A percentile compares a stretch with the other conserved stretches of the same genome.
These are phyloP conservation scores for Oscheius sp. DNA, from an alignment of 2,888 invertebrate genomes.

Conservation along the genomic window DNA sequence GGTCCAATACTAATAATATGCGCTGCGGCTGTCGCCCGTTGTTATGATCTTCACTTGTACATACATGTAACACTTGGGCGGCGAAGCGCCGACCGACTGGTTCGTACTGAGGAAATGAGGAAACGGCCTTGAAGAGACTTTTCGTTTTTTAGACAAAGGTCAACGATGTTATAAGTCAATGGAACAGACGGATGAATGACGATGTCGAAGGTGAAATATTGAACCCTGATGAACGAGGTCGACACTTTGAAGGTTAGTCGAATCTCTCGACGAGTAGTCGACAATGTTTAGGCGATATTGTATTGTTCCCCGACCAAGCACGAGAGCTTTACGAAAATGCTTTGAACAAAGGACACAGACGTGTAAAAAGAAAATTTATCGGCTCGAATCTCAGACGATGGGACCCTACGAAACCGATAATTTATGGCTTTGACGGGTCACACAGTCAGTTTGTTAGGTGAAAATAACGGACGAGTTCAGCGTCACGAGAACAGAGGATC, in stretches of 20 bases:
- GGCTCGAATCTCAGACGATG: conserved; percentile 70
- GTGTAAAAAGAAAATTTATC: conserved; percentile 70
- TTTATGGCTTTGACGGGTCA: conserved; percentile 72
- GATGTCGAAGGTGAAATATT: conserved; percentile 35
- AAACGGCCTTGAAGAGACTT: neutral
- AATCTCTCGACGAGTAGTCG: neutral
- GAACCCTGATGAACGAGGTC: conserved; percentile 67
- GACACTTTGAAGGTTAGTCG: conserved; percentile 65
- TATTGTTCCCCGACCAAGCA: conserved; percentile 71
- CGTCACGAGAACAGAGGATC: conserved; percentile 69
- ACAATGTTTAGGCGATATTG: conserved; percentile 68
- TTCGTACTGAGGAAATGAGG: conserved; percentile 21
- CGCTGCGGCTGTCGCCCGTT: conserved; percentile 8
- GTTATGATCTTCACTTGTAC: conserved; percentile 33
- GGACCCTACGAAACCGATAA: conserved; percentile 68
- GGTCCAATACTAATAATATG: conserved; percentile 1
- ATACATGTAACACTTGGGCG: conserved; percentile 35
- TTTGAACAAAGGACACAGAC: conserved; percentile 45
- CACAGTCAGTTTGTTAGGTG: conserved; percentile 56
- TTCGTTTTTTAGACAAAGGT: conserved; percentile 2
- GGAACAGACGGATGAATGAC: conserved; percentile 42
- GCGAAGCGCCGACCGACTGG: conserved; percentile 28
- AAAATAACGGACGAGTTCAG: conserved; percentile 50
- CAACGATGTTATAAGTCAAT: conserved; percentile 21
- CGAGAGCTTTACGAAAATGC: conserved; percentile 62